phyloP scores from a whole-genome alignment of 2,888 invertebrate genomes.

The Platerodrilus igneus region DNA sequence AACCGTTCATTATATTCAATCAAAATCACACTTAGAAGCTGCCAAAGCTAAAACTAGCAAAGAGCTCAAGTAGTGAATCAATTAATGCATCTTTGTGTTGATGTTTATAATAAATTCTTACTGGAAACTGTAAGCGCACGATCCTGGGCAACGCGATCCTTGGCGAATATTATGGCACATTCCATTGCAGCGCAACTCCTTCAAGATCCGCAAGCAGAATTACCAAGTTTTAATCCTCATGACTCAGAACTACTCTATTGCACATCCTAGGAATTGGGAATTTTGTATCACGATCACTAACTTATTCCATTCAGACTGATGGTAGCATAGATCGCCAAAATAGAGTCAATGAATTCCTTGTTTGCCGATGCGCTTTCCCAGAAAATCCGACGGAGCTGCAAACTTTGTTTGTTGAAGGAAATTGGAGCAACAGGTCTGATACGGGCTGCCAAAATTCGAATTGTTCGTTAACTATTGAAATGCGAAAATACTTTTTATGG shows the following conservation, averaged over 20 bases:
- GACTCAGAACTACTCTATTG: not conserved
- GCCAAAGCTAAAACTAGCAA: not conserved
- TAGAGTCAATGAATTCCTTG: constrained; percentile 2
- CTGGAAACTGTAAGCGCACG: no score
- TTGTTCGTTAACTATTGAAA: no score
- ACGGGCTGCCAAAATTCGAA: no score
- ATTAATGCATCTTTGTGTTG: constrained; percentile 3
- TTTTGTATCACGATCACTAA: not conserved
- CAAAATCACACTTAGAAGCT: not conserved
- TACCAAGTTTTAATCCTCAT: not conserved
- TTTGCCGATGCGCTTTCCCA: no score
- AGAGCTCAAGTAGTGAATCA: constrained; percentile 1
- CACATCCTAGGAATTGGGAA: not conserved
- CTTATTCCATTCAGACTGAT: constrained; percentile 3
- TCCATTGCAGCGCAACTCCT: not conserved
- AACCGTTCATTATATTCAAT: constrained; percentile 1
- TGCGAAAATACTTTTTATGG: no score
- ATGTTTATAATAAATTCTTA: constrained; percentile 7
- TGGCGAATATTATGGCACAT: no score
- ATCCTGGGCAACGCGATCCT: no score
- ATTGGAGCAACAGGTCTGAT: no score
- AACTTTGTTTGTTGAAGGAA: no score
- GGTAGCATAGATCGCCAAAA: constrained; percentile 1
- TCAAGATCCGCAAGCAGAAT: not conserved
- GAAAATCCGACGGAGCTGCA: no score